Evolutionary conservation across 1,140 invertebrate genomes (phyloP).

Genomic region (Nilaparvata lugens): DNA sequence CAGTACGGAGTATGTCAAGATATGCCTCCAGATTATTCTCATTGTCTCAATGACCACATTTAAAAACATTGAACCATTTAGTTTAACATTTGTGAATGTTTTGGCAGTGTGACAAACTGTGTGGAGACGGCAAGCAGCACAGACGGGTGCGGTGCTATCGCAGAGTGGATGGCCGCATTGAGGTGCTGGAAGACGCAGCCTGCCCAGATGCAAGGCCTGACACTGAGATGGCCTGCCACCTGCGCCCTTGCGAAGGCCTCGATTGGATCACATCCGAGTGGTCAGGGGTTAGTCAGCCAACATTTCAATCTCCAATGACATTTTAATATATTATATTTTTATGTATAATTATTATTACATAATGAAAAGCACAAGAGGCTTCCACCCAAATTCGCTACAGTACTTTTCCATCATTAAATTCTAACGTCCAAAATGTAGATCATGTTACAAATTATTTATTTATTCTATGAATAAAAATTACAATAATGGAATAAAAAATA

Average conservation of each 20-base stretch:
- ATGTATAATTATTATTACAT: neutral
- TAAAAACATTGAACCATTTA: no score
- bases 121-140: conserved; percentile 70
- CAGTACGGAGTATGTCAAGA: no score
- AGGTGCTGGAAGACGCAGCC: conserved; percentile 56
- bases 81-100: no score
- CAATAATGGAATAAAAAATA: no score
- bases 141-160: conserved; percentile 64
- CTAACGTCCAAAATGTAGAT: no score
- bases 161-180: conserved; percentile 57
- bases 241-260: conserved; percentile 80
- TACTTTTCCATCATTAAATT: no score
- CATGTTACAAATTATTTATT: no score
- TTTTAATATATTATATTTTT: neutral
- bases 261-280: conserved; percentile 85
- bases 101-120: conserved; percentile 72
- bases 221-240: conserved; percentile 55
- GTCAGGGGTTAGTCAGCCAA: conserved; percentile 64
- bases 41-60: no score
- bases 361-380: no score
- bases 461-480: no score
- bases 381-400: no score
- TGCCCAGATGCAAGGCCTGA: conserved; percentile 64
- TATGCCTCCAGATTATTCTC: no score
- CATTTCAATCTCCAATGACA: neutral